Evolutionary conservation across 2,797 vertebrate genomes (phyloP).

Genomic region (Botia almorhae): DNA sequence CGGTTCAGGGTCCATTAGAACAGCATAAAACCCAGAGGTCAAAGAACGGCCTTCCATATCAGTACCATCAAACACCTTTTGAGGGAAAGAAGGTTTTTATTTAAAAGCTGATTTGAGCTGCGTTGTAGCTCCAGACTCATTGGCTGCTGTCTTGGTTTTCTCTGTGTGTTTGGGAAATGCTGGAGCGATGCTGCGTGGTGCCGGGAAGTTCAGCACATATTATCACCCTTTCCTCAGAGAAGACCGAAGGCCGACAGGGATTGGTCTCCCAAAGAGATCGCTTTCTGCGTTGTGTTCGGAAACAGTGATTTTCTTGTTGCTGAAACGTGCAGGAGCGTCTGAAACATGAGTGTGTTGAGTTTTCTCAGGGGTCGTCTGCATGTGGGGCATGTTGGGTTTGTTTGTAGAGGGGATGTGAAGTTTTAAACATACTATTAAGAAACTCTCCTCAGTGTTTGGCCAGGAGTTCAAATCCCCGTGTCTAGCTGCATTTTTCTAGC

Average conservation of each 20-base stretch:
- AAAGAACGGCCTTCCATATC: slow-evolving; percentile 32
- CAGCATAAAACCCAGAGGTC: slow-evolving; percentile 5
- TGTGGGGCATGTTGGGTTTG: slow-evolving; percentile 15
- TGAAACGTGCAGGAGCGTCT: slow-evolving; percentile 34
- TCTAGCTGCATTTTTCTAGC: slow-evolving; percentile 7
- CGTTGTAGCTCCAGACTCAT: slow-evolving; percentile 8
- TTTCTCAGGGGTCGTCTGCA: slow-evolving; percentile 18
- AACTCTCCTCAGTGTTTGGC: not conserved
- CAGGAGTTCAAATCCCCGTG: slow-evolving; percentile 26
- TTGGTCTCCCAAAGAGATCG: not conserved
- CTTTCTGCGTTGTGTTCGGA: slow-evolving; percentile 9
- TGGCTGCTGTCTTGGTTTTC: slow-evolving; percentile 33
- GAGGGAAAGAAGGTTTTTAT: slow-evolving; percentile 34
- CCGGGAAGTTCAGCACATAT: slow-evolving; percentile 31
- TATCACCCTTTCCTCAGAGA: slow-evolving; percentile 24
- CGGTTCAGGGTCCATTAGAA: not conserved
- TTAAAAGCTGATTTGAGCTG: slow-evolving; percentile 26
- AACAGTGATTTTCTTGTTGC: slow-evolving; percentile 32
- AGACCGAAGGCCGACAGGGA: slow-evolving; percentile 10
- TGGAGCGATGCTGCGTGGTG: slow-evolving; percentile 11
- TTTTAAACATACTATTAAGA: slow-evolving; percentile 24
- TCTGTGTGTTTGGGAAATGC: slow-evolving; percentile 35
- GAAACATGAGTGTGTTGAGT: slow-evolving; percentile 33
- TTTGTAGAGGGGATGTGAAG: slow-evolving; percentile 35
- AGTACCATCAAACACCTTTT: slow-evolving; percentile 31